phyloP scores from a whole-genome alignment of 2,113 vertebrate genomes.

The Eulemur rufifrons region DNA sequence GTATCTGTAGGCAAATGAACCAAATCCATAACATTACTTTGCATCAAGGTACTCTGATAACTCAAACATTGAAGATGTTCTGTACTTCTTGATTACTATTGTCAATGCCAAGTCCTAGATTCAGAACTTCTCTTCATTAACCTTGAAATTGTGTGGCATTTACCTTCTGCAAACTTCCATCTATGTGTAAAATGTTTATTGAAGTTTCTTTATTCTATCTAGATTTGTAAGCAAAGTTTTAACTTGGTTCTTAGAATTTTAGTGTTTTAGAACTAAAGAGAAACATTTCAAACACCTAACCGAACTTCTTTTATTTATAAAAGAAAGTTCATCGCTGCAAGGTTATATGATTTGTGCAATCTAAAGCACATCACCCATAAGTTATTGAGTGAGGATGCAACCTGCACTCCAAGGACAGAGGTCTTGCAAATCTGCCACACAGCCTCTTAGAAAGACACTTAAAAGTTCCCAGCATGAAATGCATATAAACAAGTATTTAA shows the following conservation, averaged over 20 bases:
- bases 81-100: background rate
- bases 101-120: background rate
- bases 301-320: background rate
- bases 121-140: constrained; percentile 35
- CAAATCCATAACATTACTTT: background rate
- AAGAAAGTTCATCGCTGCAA: background rate
- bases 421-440: background rate
- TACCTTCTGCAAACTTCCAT: background rate
- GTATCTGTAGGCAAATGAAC: background rate
- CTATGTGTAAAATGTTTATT: background rate
- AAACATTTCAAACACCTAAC: background rate
- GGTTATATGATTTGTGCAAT: background rate
- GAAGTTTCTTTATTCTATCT: background rate
- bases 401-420: background rate
- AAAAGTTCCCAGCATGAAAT: background rate
- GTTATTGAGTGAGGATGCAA: background rate
- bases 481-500: background rate
- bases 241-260: background rate
- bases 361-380: background rate
- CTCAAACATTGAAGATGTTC: background rate
- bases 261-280: constrained; percentile 8
- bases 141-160: background rate
- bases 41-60: background rate
- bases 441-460: background rate
- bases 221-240: constrained; percentile 30